Conservation (phyloP, 2,113 vertebrate genomes). For the Anser cygnoides region DNA sequence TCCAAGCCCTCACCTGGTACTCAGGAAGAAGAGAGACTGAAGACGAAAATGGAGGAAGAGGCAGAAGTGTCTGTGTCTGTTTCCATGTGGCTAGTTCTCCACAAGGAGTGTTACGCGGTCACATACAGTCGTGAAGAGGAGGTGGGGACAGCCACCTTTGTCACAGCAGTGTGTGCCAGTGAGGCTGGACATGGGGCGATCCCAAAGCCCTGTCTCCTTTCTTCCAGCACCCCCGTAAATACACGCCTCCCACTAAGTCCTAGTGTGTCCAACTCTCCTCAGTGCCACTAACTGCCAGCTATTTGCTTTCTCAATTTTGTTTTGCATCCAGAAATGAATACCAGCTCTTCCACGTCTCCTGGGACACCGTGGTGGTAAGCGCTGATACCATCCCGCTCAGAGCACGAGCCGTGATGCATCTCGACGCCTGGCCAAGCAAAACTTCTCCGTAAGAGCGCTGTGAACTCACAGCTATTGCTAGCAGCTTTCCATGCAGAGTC, state of each 20-base stretch:
- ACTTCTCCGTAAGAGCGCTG: background rate
- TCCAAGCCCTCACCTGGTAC: background rate
- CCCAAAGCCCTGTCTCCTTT: background rate
- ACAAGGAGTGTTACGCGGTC: background rate
- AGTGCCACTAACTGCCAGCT: background rate
- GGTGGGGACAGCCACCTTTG: background rate
- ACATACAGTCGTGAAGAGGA: background rate
- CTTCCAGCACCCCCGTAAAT: background rate
- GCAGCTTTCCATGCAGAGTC: conserved; percentile 3
- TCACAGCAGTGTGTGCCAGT: fast-evolving
- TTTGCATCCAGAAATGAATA: background rate
- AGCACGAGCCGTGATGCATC: background rate
- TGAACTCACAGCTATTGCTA: conserved; percentile 36
- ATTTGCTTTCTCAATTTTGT: conserved; percentile 2
- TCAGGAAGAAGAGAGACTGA: background rate
- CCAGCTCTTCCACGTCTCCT: background rate
- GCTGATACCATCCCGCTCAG: background rate
- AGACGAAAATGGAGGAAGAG: background rate
- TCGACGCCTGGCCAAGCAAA: conserved; percentile 15
- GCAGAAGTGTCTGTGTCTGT: background rate
- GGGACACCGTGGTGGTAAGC: background rate
- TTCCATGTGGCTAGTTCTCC: background rate
- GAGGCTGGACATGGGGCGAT: background rate
- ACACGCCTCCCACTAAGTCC: background rate
- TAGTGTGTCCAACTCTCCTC: background rate